These are phyloP conservation scores for Heliconius congener DNA, from an alignment of 1,140 invertebrate species.

Conservation along the genomic window DNA sequence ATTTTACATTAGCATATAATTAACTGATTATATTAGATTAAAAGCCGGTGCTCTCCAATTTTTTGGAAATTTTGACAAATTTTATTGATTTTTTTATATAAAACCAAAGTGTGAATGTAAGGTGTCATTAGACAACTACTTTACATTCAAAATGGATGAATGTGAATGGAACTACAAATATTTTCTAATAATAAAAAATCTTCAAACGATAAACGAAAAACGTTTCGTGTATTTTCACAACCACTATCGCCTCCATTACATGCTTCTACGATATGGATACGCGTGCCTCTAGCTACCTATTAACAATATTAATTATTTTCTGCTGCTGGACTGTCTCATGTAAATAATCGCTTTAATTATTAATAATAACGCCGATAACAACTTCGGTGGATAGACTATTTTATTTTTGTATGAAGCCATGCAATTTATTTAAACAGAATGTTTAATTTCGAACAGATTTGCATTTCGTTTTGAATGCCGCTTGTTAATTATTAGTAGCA, in stretches of 20 bases:
- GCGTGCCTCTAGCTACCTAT: conserved; percentile 50
- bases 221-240: conserved; percentile 25
- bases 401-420: conserved; percentile 22
- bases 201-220: background rate
- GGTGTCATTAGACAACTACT: background rate
- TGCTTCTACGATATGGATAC: conserved; percentile 42
- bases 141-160: background rate
- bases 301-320: conserved; percentile 64
- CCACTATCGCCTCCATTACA: conserved; percentile 39
- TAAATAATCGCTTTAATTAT: conserved; percentile 66
- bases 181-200: background rate
- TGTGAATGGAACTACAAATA: background rate
- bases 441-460: conserved; percentile 14
- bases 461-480: background rate
- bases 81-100: background rate
- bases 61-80: background rate
- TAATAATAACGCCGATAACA: conserved; percentile 47
- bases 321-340: conserved; percentile 43
- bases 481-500: background rate
- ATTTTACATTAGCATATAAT: too few relatives aligned
- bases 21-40: too few relatives aligned
- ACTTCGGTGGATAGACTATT: conserved; percentile 13
- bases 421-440: conserved; percentile 22
- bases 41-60: too few relatives aligned
- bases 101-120: background rate